Evolutionary conservation across 2,797 vertebrate species (phyloP).

Genomic region (Danio tinwini): DNA sequence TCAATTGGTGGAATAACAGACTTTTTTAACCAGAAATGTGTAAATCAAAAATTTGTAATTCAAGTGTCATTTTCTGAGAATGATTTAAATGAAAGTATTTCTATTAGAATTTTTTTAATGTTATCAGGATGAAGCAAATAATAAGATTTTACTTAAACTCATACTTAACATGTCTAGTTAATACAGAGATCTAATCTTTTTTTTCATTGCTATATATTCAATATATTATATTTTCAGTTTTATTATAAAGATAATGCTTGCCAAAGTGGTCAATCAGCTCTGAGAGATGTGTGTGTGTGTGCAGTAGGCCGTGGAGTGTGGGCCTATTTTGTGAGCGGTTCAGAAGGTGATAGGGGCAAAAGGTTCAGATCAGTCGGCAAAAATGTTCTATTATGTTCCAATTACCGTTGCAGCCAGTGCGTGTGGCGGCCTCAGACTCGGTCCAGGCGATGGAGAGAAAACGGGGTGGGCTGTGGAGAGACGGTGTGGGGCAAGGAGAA

Average conservation of each 20-base stretch:
- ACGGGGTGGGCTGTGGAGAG: constrained; percentile 27
- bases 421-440: constrained; percentile 27
- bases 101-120: too few relatives aligned
- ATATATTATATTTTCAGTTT: too few relatives aligned
- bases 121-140: too few relatives aligned
- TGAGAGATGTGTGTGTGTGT: constrained; percentile 1
- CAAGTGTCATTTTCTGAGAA: too few relatives aligned
- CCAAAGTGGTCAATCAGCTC: constrained; percentile 43
- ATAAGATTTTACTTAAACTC: too few relatives aligned
- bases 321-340: constrained; percentile 51
- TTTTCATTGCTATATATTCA: too few relatives aligned
- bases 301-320: constrained; percentile 32
- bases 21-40: too few relatives aligned
- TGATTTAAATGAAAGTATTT: too few relatives aligned
- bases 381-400: constrained; percentile 62
- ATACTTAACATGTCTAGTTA: too few relatives aligned
- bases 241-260: not conserved
- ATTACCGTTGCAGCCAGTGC: constrained; percentile 48
- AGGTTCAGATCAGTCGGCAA: constrained; percentile 50
- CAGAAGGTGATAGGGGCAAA: constrained; percentile 56
- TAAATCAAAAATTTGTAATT: too few relatives aligned
- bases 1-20: too few relatives aligned
- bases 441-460: constrained; percentile 19
- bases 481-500: constrained; percentile 10
- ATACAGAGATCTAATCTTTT: too few relatives aligned